These are phyloP conservation scores for Cisticola juncidis DNA, from an alignment of 2,113 vertebrate genomes.

Conservation along the genomic window DNA sequence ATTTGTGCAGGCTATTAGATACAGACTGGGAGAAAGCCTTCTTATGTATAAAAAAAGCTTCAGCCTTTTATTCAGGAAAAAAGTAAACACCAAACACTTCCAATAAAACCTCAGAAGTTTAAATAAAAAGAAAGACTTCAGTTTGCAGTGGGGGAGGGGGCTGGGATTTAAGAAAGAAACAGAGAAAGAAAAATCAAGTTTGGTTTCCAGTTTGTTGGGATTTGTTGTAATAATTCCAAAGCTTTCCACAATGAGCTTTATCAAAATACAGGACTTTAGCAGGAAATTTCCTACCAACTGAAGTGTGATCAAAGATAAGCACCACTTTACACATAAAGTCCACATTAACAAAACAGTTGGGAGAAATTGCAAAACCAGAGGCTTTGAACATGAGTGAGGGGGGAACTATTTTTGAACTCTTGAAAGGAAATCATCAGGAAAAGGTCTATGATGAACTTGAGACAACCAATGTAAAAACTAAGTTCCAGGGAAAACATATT, in stretches of 20 bases:
- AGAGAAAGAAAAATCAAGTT: not conserved
- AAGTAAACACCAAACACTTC: not conserved
- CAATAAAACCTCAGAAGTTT: not conserved
- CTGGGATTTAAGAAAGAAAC: not conserved
- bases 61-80: not conserved
- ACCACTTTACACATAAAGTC: not conserved
- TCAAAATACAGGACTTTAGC: not conserved
- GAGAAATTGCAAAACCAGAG: not conserved
- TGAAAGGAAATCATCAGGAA: not conserved
- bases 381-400: not conserved
- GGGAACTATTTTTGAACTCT: not conserved
- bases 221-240: not conserved
- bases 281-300: not conserved
- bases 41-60: not conserved
- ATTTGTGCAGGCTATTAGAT: not conserved
- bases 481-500: not conserved
- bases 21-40: not conserved
- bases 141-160: too few species aligned
- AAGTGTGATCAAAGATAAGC: not conserved
- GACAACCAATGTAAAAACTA: not conserved
- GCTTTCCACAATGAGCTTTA: not conserved
- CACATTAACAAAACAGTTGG: not conserved
- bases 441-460: not conserved
- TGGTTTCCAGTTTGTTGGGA: rapidly evolving
- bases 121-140: not conserved